Conservation (phyloP, 2,113 vertebrate genomes). For the Rhadina sibilatrix region DNA sequence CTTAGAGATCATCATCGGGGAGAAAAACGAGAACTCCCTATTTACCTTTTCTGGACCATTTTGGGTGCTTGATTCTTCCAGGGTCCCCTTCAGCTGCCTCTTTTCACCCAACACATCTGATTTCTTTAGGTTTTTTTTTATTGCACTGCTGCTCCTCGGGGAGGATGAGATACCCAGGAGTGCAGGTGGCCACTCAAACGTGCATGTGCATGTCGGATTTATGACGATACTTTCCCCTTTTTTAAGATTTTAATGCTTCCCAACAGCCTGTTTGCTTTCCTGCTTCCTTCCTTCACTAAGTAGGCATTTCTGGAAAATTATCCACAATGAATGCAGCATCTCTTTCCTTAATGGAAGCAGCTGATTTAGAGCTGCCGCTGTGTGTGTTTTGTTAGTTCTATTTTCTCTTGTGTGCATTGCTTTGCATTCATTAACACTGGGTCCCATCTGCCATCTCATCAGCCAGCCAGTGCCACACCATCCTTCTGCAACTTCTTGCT, state of each 20-base stretch:
- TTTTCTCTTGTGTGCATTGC: slow-evolving; percentile 51
- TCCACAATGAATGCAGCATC: slow-evolving; percentile 9
- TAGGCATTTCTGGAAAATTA: slow-evolving; percentile 52
- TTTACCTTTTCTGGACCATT: neutral
- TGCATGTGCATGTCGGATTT: neutral
- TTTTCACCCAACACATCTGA: neutral
- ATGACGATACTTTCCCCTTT: neutral
- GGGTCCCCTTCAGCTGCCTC: neutral
- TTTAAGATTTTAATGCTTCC: neutral
- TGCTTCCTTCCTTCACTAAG: slow-evolving; percentile 25
- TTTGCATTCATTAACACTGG: slow-evolving; percentile 60
- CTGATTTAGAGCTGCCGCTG: slow-evolving; percentile 40
- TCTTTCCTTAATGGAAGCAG: slow-evolving; percentile 42
- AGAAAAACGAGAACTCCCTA: neutral
- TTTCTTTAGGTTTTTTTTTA: neutral
- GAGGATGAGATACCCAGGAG: neutral
- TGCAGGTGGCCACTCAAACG: neutral
- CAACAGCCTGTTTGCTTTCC: slow-evolving; percentile 15
- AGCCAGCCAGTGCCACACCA: neutral
- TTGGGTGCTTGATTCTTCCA: neutral
- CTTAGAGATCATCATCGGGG: neutral
- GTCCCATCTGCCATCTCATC: slow-evolving; percentile 56
- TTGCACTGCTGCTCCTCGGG: neutral
- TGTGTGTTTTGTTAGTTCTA: slow-evolving; percentile 44
- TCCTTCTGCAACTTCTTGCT: neutral